Base-by-base conservation (phyloP, 2,797 vertebrate species). In the Hydrocynus forskahlii region DNA sequence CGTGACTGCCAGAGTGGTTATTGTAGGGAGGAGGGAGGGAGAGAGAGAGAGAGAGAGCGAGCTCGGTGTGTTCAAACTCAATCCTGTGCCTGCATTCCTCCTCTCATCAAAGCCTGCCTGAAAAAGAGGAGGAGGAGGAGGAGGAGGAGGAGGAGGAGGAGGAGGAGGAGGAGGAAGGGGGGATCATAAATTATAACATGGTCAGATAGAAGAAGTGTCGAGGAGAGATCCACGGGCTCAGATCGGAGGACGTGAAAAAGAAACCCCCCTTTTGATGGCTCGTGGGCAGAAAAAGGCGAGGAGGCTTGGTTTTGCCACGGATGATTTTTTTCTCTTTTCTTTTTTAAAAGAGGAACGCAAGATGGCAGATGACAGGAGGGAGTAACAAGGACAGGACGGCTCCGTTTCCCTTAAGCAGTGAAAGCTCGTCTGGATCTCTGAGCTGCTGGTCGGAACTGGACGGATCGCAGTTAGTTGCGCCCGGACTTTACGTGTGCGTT, bases 361-460 rank as follows among this genome's bases (percentile, higher is more conserved):
- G 92, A 95, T 95, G 94, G 95, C 95, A 94, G 93, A 93, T 95
- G 94, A 95, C 93, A 94, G 93, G 90, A 92, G 85, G 85, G 93
- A 88, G 87, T 91, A 93, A 93, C 89, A 90, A 93, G 93, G 92
- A 89, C 92, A 91, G 90, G 91, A 88, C 88, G 84, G 88, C 89
- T 92, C 90, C 92, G 91, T 91, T 90, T 91, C 92, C 91, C 93
- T 94, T 94, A 91, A 92, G 89, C 90, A 70, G 84, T 87, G 86
- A 89, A 85, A 83, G 88, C 85, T 88, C 78, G 60, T 21, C 38
- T 64, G 23, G 75, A 86, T 90, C 88, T 91, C 89, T 84, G 87
- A 67, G 90, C 86, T 85, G 87, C 86, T 57, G 86, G 60, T 71
- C 38, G 75, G 83, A 86, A 76, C 79, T 52, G 80, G 75, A 69